phyloP scores from a whole-genome alignment of 2,888 invertebrate genomes.

The Rotaria sp. region DNA sequence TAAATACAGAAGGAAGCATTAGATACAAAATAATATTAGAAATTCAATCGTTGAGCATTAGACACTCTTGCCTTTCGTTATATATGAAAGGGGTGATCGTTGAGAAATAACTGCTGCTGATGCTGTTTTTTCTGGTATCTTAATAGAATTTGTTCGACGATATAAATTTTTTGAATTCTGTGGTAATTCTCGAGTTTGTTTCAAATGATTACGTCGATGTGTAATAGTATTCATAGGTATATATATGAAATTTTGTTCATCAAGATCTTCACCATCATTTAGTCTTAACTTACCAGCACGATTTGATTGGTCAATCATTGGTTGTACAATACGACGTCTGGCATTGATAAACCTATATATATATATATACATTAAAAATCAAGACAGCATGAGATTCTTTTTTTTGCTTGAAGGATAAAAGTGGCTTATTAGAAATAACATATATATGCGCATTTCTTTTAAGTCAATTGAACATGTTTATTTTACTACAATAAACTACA shows the following conservation, averaged over 20 bases:
- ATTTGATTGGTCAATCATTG: slow-evolving; percentile 40
- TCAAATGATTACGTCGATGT: background rate
- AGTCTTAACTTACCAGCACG: slow-evolving; percentile 34
- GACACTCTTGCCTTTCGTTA: background rate
- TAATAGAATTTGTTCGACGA: background rate
- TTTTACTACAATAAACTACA: background rate
- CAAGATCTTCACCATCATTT: background rate
- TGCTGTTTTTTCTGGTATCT: background rate
- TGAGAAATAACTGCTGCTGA: background rate
- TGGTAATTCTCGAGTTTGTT: background rate
- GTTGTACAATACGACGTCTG: slow-evolving; percentile 40
- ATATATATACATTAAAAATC: background rate
- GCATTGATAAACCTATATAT: slow-evolving; percentile 41
- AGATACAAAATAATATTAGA: background rate
- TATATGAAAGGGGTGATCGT: background rate
- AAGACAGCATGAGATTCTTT: background rate
- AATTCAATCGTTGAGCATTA: background rate
- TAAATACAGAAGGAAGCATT: background rate
- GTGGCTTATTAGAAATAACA: background rate
- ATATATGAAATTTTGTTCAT: background rate
- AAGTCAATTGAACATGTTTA: slow-evolving; percentile 10
- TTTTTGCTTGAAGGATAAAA: slow-evolving; percentile 16
- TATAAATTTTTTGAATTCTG: background rate
- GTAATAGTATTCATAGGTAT: background rate
- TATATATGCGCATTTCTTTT: background rate